Percentiles rank a stretch among this genome's conserved stretches.
Conservation (phyloP, 2,113 vertebrate genomes). For the Perca flavescens region DNA sequence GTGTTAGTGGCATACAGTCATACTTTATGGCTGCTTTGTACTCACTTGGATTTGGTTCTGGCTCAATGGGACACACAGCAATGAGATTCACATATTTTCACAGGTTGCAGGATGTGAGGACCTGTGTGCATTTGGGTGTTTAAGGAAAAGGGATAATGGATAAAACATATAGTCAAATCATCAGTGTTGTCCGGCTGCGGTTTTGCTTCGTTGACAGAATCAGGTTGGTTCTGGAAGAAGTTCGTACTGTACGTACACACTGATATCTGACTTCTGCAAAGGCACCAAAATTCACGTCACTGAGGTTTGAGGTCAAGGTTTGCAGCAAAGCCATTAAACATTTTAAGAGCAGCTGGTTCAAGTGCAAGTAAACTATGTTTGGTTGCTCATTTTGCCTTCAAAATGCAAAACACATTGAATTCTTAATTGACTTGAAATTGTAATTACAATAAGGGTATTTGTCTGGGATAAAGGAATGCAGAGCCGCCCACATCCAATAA, state of each 20-base stretch:
- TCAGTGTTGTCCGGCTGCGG: slow-evolving; percentile 28
- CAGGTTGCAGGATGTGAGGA: slow-evolving; percentile 9
- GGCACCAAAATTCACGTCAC: slow-evolving; percentile 12
- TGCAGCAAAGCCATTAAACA: slow-evolving; percentile 52
- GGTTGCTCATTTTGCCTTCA: slow-evolving; percentile 49
- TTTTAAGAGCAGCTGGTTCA: slow-evolving; percentile 51
- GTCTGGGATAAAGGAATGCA: slow-evolving; percentile 32
- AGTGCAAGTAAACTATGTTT: slow-evolving; percentile 53
- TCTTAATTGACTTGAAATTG: slow-evolving; percentile 46
- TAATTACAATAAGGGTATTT: slow-evolving; percentile 49
- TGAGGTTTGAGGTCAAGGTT: slow-evolving; percentile 51
- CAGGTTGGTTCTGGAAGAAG: slow-evolving; percentile 5
- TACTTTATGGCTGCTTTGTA: slow-evolving; percentile 10
- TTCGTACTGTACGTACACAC: background rate
- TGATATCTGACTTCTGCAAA: slow-evolving; percentile 6
- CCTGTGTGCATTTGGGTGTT: slow-evolving; percentile 14
- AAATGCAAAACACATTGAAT: slow-evolving; percentile 56
- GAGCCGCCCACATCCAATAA: slow-evolving; percentile 52
- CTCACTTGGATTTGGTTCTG: slow-evolving; percentile 41
- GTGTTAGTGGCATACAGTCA: slow-evolving; percentile 33
- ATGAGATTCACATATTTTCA: slow-evolving; percentile 49
- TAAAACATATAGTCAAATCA: slow-evolving; percentile 36
- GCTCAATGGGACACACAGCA: slow-evolving; percentile 7
- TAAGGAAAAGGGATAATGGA: slow-evolving; percentile 25
- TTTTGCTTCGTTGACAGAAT: background rate